These are phyloP conservation scores for Reinhardtius hippoglossoides DNA, from an alignment of 2,113 vertebrate species.

Conservation along the genomic window DNA sequence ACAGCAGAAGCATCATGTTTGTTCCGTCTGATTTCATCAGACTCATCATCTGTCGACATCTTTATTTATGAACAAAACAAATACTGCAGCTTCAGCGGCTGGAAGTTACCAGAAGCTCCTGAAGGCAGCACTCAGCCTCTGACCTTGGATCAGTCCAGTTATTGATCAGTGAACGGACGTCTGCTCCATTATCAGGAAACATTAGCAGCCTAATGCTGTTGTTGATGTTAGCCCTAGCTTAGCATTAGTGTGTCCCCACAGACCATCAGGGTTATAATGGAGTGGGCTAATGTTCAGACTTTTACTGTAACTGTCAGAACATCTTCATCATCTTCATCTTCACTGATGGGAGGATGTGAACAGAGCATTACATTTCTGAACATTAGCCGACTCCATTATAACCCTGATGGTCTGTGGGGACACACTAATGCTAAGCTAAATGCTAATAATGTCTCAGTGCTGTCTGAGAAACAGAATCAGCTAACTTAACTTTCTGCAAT, in stretches of 20 bases:
- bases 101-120: neutral
- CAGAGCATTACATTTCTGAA: too few relatives aligned
- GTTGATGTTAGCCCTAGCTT: conserved; percentile 32
- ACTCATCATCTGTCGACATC: neutral
- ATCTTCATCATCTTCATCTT: neutral
- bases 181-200: conserved; percentile 19
- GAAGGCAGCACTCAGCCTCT: conserved; percentile 34
- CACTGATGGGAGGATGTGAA: too few relatives aligned
- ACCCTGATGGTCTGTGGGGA: neutral
- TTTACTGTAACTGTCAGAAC: neutral
- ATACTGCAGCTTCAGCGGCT: neutral
- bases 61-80: neutral
- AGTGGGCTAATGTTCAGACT: neutral
- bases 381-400: neutral
- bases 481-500: neutral
- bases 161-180: conserved; percentile 17
- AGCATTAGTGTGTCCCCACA: conserved; percentile 37
- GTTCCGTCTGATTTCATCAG: too few relatives aligned
- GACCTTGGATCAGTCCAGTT: neutral
- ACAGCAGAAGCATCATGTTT: too few relatives aligned
- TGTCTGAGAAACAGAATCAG: neutral
- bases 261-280: conserved; percentile 35
- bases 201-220: conserved; percentile 19
- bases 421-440: neutral
- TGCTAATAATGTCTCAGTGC: neutral